Evolutionary conservation across 2,797 vertebrate species (phyloP).

Genomic region (Perodicticus potto): DNA sequence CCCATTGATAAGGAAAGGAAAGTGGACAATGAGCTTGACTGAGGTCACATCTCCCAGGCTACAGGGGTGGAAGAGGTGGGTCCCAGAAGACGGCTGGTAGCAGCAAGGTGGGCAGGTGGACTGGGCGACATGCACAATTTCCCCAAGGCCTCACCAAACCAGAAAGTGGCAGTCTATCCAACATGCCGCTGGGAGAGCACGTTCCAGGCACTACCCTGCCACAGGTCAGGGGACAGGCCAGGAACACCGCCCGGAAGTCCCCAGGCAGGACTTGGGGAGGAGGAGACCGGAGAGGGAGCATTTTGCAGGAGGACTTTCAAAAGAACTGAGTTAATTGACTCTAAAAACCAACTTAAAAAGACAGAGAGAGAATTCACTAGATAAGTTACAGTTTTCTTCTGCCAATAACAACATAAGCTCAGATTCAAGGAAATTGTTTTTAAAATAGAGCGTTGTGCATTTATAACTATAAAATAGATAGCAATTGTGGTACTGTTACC

Average conservation of each 20-base stretch:
- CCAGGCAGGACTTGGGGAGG: no score
- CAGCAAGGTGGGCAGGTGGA: fast-evolving
- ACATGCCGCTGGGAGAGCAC: fast-evolving
- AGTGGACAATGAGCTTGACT: not conserved
- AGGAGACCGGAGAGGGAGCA: not conserved
- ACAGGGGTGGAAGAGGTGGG: not conserved
- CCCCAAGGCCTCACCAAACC: fast-evolving
- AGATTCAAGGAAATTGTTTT: not conserved
- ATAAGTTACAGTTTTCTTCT: not conserved
- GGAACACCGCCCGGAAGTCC: fast-evolving
- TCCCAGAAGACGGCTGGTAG: fast-evolving
- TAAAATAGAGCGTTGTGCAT: not conserved
- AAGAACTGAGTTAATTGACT: not conserved
- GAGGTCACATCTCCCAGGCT: not conserved
- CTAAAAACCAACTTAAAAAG: not conserved
- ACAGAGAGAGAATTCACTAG: not conserved
- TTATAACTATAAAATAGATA: not conserved
- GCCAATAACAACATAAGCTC: not conserved
- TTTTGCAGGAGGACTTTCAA: not conserved
- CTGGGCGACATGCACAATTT: fast-evolving
- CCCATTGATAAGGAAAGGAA: fast-evolving
- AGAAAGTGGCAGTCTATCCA: not conserved
- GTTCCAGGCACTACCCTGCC: fast-evolving
- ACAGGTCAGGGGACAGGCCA: fast-evolving
- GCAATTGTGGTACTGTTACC: not conserved